These are phyloP conservation scores for Acestrorhynchus altus DNA, from an alignment of 2,797 vertebrate genomes.

Conservation along the genomic window DNA sequence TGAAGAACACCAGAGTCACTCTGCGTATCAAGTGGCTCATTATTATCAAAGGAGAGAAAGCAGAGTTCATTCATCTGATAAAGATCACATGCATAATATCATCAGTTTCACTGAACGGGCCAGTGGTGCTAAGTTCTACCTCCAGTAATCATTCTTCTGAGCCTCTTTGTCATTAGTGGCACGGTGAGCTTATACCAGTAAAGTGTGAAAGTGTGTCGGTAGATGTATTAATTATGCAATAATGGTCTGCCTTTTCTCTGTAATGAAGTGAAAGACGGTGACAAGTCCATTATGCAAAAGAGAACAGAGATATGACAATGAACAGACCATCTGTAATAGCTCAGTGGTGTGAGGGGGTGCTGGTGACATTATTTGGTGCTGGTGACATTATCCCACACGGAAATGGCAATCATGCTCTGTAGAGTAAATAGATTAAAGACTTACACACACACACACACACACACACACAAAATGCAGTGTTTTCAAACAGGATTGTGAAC, in stretches of 20 bases:
- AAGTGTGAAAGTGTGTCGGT: neutral
- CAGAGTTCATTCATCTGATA: conserved; percentile 15
- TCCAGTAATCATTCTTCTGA: neutral
- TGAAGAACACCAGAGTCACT: conserved; percentile 11
- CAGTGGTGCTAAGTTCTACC: neutral
- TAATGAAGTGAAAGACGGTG: conserved; percentile 24
- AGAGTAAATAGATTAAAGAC: conserved; percentile 1
- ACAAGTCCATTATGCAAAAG: conserved; percentile 29
- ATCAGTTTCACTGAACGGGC: neutral
- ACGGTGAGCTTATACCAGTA: neutral
- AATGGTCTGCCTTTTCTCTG: neutral
- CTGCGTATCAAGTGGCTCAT: conserved; percentile 15
- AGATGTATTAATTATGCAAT: conserved; percentile 9
- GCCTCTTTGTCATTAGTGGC: conserved; percentile 13
- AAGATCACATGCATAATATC: conserved; percentile 31
- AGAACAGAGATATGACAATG: conserved; percentile 1
- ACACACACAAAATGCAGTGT: neutral
- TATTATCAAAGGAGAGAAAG: conserved; percentile 11
- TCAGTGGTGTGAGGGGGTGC: neutral
- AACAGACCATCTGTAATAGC: conserved; percentile 10
- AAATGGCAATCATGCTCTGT: neutral
- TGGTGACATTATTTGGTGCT: neutral
- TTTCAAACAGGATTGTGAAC: too few species aligned
- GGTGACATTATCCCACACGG: neutral
- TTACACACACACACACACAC: conserved; percentile 1